Percentiles rank a stretch among this genome's conserved stretches.
Evolutionary conservation across 1,140 invertebrate genomes (phyloP).

Genomic region (Bombus confusus): DNA sequence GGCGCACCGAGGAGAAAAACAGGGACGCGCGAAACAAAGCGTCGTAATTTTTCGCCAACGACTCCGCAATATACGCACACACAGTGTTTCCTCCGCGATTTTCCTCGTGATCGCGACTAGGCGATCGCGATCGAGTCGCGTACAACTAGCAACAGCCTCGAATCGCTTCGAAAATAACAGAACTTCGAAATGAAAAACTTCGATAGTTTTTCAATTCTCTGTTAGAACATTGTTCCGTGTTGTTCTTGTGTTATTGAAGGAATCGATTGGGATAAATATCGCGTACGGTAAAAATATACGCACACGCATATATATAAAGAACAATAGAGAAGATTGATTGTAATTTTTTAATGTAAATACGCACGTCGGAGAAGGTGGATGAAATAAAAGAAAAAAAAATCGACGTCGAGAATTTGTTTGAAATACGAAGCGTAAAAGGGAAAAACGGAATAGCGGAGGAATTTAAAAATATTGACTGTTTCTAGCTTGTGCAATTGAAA

Average conservation of each 20-base stretch:
- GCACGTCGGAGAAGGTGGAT: not conserved
- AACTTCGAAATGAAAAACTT: not conserved
- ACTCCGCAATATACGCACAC: not conserved
- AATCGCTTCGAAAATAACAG: not conserved
- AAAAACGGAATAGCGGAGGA: not conserved
- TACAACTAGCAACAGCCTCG: not conserved
- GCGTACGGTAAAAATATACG: not conserved
- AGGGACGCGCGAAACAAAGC: constrained; percentile 42
- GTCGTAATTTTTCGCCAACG: constrained; percentile 46
- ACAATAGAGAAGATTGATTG: not conserved
- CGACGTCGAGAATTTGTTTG: not conserved
- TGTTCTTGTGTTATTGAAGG: not conserved
- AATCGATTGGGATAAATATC: not conserved
- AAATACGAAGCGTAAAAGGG: not conserved
- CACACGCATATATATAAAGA: not conserved
- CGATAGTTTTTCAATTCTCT: not conserved
- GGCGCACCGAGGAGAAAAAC: constrained; percentile 14
- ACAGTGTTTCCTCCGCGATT: not conserved
- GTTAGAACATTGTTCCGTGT: not conserved
- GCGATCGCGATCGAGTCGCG: not conserved
- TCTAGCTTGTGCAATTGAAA: too few species aligned
- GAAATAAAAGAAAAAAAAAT: not conserved
- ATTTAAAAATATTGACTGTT: too few species aligned
- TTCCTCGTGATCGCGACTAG: not conserved
- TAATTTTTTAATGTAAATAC: not conserved